phyloP scores from a whole-genome alignment of 2,888 invertebrate genomes.

The Zonitis immaculata region DNA sequence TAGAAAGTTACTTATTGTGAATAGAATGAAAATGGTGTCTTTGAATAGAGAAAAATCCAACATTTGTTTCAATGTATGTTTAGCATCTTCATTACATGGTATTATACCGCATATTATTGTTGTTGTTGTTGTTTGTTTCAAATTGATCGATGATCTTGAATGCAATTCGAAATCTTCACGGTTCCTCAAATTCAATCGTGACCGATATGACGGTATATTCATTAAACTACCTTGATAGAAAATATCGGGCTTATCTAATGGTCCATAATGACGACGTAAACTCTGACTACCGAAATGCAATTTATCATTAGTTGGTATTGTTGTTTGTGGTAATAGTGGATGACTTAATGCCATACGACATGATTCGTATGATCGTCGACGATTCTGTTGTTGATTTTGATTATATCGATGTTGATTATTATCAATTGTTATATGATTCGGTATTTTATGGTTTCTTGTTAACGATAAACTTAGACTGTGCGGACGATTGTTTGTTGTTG shows the following conservation, averaged over 20 bases:
- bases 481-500: slow-evolving; percentile 40
- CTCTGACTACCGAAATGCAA: slow-evolving; percentile 53
- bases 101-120: slow-evolving; percentile 49
- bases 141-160: background rate
- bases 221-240: slow-evolving; percentile 77
- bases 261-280: slow-evolving; percentile 50
- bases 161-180: slow-evolving; percentile 5
- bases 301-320: slow-evolving; percentile 11
- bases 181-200: slow-evolving; percentile 34
- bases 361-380: slow-evolving; percentile 33
- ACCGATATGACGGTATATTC: slow-evolving; percentile 44
- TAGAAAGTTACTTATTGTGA: slow-evolving; percentile 89
- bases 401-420: background rate
- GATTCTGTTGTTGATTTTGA: background rate
- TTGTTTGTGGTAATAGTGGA: slow-evolving; percentile 54
- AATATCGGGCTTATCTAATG: slow-evolving; percentile 82
- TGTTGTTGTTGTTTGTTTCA: slow-evolving; percentile 18
- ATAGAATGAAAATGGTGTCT: slow-evolving; percentile 83
- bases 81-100: slow-evolving; percentile 65
- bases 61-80: slow-evolving; percentile 72
- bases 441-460: background rate
- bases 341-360: slow-evolving; percentile 65
- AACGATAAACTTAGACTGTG: slow-evolving; percentile 45
- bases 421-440: background rate
- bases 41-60: slow-evolving; percentile 78